These are phyloP conservation scores for Odontothrips loti DNA, from an alignment of 2,888 invertebrate species.

Conservation along the genomic window DNA sequence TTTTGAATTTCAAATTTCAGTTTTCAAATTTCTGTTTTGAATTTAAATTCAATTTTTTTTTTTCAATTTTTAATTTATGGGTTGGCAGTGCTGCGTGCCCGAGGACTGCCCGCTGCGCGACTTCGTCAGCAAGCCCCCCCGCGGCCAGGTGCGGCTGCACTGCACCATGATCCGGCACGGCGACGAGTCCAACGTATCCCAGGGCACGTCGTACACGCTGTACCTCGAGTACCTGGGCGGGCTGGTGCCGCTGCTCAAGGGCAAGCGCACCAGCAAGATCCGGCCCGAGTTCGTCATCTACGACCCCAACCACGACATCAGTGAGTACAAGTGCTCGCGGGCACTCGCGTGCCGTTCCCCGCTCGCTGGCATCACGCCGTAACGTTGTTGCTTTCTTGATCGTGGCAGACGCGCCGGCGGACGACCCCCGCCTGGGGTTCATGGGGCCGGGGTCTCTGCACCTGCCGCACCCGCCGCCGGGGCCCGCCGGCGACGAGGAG, in stretches of 20 bases:
- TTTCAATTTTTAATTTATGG: neutral
- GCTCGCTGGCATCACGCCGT: too few relatives aligned
- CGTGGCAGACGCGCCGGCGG: slow-evolving; percentile 38
- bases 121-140: slow-evolving; percentile 89
- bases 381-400: too few relatives aligned
- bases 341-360: too few relatives aligned
- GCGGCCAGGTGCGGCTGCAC: slow-evolving; percentile 79
- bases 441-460: slow-evolving; percentile 40
- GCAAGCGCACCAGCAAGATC: slow-evolving; percentile 92
- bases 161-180: slow-evolving; percentile 93
- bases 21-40: slow-evolving; percentile 7
- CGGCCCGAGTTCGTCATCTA: slow-evolving; percentile 97
- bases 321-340: slow-evolving; percentile 49
- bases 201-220: slow-evolving; percentile 66
- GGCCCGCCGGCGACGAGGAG: slow-evolving; percentile 52
- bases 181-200: slow-evolving; percentile 51
- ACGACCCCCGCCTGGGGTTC: slow-evolving; percentile 42
- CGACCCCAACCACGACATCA: slow-evolving; percentile 59
- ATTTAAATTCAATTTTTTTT: neutral
- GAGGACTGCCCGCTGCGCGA: slow-evolving; percentile 80
- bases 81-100: slow-evolving; percentile 84
- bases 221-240: slow-evolving; percentile 96
- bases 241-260: slow-evolving; percentile 90
- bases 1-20: slow-evolving; percentile 7
- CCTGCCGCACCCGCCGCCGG: neutral